phyloP scores from a whole-genome alignment of 2,113 vertebrate genomes.

The Chloroceryle aenea region DNA sequence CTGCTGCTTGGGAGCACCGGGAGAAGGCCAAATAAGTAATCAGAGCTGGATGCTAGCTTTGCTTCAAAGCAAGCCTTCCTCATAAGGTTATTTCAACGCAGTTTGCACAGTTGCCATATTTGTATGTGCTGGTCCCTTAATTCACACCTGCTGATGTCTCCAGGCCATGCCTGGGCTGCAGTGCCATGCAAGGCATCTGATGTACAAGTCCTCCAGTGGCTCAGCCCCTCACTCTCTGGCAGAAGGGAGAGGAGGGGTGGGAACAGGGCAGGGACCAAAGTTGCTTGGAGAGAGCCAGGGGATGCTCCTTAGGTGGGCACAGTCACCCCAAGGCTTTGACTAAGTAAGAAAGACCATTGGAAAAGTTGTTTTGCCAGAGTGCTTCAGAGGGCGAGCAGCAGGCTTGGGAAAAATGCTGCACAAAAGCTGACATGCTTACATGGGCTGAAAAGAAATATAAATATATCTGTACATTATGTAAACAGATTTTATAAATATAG shows the following conservation, averaged over 20 bases:
- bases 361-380: fast-evolving
- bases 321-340: fast-evolving
- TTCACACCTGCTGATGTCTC: fast-evolving
- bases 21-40: background rate
- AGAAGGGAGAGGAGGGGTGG: background rate
- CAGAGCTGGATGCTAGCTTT: background rate
- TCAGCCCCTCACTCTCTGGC: background rate
- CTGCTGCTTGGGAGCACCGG: background rate
- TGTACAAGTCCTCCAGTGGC: fast-evolving
- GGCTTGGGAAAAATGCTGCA: background rate
- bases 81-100: background rate
- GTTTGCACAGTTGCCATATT: background rate
- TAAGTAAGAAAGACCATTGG: background rate
- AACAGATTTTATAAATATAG: background rate
- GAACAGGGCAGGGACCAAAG: background rate
- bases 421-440: background rate
- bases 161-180: fast-evolving
- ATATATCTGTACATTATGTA: background rate
- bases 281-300: fast-evolving
- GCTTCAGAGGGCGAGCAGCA: fast-evolving
- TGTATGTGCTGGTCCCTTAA: background rate
- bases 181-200: fast-evolving
- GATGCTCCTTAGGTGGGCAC: fast-evolving
- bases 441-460: background rate
- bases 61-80: background rate